Percentiles rank a stretch among this genome's conserved stretches.
Conservation (phyloP, 2,113 vertebrate species). For the Gallinago jamesoni region DNA sequence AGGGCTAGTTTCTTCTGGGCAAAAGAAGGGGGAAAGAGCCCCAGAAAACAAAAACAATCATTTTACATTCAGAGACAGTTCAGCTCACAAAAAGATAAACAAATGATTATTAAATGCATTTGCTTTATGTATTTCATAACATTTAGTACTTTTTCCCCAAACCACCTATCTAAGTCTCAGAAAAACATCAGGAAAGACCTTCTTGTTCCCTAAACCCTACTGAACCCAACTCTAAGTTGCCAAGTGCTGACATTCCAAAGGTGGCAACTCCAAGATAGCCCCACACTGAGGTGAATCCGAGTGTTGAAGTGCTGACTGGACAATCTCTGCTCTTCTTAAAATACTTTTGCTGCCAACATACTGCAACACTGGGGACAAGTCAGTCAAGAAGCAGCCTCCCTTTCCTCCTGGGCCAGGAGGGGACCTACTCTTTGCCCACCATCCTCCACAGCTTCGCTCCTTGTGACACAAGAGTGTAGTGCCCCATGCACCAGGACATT, state of each 20-base stretch:
- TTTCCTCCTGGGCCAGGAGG: not conserved
- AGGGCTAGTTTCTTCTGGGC: constrained; percentile 70
- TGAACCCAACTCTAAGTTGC: not conserved
- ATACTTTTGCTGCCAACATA: not conserved
- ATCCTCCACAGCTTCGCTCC: not conserved
- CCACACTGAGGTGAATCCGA: not conserved
- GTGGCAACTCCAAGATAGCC: not conserved
- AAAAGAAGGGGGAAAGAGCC: constrained; percentile 21
- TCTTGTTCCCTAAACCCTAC: not conserved
- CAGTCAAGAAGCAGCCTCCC: not conserved
- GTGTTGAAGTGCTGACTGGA: not conserved
- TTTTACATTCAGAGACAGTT: not conserved
- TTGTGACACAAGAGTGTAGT: not conserved
- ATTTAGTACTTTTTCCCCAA: not conserved
- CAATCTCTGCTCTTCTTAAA: not conserved
- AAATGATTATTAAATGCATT: not conserved
- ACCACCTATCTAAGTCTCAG: not conserved
- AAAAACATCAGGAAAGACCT: not conserved
- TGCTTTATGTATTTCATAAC: not conserved
- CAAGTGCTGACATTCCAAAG: not conserved
- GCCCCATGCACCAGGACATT: not conserved
- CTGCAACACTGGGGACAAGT: not conserved
- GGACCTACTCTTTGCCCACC: not conserved
- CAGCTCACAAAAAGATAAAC: not conserved
- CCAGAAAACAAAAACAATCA: constrained; percentile 1